Evolutionary conservation across 2,113 vertebrate genomes (phyloP).

Genomic region (Ibidorhyncha struthersii): DNA sequence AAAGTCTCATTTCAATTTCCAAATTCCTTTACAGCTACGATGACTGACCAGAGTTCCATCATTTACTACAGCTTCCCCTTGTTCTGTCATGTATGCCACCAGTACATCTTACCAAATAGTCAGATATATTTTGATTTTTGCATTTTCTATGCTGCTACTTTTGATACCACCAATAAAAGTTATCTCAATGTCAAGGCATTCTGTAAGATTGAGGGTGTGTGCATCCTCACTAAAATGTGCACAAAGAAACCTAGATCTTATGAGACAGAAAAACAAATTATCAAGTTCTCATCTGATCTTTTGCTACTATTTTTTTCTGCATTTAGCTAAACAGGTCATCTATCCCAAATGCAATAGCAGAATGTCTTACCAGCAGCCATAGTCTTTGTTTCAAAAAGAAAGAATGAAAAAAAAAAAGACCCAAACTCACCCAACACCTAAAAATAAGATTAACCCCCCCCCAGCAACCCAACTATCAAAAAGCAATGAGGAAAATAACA

Average conservation of each 20-base stretch:
- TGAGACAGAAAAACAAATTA: background rate
- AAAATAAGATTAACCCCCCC: background rate
- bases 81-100: background rate
- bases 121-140: background rate
- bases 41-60: background rate
- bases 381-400: background rate
- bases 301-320: background rate
- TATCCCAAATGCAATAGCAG: background rate
- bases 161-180: background rate
- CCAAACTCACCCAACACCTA: background rate
- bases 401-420: no score
- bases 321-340: background rate
- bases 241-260: background rate
- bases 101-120: background rate
- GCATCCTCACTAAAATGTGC: background rate
- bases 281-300: background rate
- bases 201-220: background rate
- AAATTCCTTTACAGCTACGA: background rate
- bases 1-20: background rate
- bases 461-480: background rate
- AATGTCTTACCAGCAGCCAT: background rate
- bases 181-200: background rate
- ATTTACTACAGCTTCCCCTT: background rate
- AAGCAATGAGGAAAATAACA: background rate
- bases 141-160: background rate